Evolutionary conservation across 2,888 invertebrate species (phyloP).

Genomic region (Caenorhabditis zanzibari): DNA sequence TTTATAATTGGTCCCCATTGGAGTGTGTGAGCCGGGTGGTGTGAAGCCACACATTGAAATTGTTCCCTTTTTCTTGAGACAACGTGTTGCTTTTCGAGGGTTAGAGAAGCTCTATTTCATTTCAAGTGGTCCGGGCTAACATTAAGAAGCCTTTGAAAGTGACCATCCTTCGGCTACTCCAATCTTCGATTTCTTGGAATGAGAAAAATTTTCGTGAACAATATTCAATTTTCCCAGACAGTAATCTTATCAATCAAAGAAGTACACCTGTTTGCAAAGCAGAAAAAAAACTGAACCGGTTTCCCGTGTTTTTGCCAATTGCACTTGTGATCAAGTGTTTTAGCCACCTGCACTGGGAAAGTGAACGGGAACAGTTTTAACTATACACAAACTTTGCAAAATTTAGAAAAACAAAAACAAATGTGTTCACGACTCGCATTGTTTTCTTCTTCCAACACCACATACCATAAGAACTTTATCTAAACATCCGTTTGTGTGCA

Average conservation of each 20-base stretch:
- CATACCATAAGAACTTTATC: constrained; percentile 16
- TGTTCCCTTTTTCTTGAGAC: constrained; percentile 4
- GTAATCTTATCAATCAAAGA: constrained; percentile 2
- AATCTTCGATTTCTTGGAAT: not conserved
- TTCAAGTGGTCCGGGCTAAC: too few species aligned
- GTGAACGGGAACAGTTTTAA: not conserved
- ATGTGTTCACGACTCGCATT: constrained; percentile 6
- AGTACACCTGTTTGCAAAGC: constrained; percentile 43
- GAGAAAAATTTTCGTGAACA: not conserved
- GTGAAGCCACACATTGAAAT: constrained; percentile 17
- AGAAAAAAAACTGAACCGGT: constrained; percentile 39
- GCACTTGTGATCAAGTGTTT: constrained; percentile 45
- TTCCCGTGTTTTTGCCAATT: constrained; percentile 13
- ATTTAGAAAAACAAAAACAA: constrained; percentile 25
- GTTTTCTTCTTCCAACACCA: constrained; percentile 7
- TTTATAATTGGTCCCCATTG: constrained; percentile 43
- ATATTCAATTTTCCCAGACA: constrained; percentile 3
- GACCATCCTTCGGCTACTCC: not conserved
- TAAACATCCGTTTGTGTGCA: constrained; percentile 17
- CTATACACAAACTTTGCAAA: constrained; percentile 22
- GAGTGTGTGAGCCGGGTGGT: constrained; percentile 38
- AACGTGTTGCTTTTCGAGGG: constrained; percentile 20
- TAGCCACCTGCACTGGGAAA: not conserved
- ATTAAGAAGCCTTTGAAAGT: too few species aligned
- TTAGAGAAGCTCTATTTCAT: too few species aligned